These are phyloP conservation scores for Pituophis catenifer DNA, from an alignment of 2,113 vertebrate species.

Conservation along the genomic window DNA sequence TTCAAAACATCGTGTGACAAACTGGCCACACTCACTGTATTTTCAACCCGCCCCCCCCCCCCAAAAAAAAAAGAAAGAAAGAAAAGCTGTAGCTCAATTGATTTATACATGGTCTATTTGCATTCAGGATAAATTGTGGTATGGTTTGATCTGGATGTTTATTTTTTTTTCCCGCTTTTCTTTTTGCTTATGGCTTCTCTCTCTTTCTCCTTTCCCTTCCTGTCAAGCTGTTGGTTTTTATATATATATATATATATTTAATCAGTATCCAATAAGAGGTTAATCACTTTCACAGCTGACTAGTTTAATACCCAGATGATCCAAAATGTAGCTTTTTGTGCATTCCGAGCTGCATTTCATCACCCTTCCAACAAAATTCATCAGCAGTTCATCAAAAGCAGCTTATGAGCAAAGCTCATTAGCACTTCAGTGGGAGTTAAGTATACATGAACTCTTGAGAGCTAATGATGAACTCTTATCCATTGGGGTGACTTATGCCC, in stretches of 20 bases:
- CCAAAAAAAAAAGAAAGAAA: too few species aligned
- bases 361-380: constrained; percentile 29
- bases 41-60: too few species aligned
- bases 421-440: constrained; percentile 24
- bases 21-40: background rate
- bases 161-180: background rate
- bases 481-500: background rate
- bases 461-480: constrained; percentile 30
- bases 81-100: background rate
- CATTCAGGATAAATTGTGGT: background rate
- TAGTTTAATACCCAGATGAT: constrained; percentile 23
- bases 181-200: background rate
- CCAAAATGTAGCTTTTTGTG: constrained; percentile 5
- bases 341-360: constrained; percentile 19
- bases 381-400: constrained; percentile 22
- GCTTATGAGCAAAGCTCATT: constrained; percentile 37
- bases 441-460: constrained; percentile 14
- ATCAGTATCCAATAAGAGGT: constrained; percentile 21
- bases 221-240: background rate
- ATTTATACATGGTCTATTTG: background rate
- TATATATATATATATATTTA: background rate
- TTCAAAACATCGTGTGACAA: background rate
- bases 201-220: too few species aligned
- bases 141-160: background rate
- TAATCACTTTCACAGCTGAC: background rate